Conservation (phyloP, 2,888 invertebrate species). For the Melinopterus prodromus region DNA sequence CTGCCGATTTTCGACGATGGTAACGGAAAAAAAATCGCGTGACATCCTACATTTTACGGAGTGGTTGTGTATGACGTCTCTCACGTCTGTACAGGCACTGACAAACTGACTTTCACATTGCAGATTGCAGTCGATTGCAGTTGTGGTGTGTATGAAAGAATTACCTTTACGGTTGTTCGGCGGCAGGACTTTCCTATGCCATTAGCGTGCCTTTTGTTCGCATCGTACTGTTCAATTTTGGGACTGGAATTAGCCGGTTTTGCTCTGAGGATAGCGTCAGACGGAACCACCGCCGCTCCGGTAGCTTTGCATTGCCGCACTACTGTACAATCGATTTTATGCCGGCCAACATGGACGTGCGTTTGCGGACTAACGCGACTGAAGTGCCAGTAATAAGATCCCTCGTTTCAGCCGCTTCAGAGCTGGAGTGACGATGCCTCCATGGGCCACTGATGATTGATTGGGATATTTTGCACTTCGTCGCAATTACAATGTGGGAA, state of each 20-base stretch:
- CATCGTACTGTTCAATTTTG: not conserved
- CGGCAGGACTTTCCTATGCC: not conserved
- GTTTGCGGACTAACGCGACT: not conserved
- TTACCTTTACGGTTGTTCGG: not conserved
- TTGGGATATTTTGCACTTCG: not conserved
- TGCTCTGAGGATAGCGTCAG: not conserved
- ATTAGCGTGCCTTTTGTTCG: not conserved
- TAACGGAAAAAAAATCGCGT: not conserved
- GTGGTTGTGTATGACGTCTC: not conserved
- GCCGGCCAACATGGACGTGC: not conserved
- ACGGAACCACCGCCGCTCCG: not conserved
- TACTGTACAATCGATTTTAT: not conserved
- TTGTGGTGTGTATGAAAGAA: not conserved
- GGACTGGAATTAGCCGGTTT: not conserved
- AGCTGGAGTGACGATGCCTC: not conserved
- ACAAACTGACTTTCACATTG: slow-evolving; percentile 4
- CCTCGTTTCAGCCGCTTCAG: not conserved
- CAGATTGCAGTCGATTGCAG: not conserved
- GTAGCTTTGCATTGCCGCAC: not conserved
- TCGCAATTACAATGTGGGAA: not conserved
- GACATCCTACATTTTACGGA: not conserved
- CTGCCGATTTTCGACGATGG: not conserved
- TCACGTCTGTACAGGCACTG: not conserved
- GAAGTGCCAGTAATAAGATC: not conserved
- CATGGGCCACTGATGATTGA: not conserved